These are phyloP conservation scores for Mus musculus DNA, from an alignment of 2,113 vertebrate genomes.

Conservation along the genomic window GRCm39 chr3:117313001-117313500, in stretches of 20 bases:
- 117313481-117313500: background rate
- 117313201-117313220: background rate
- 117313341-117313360: background rate
- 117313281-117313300: background rate
- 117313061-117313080: background rate
- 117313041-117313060: background rate
- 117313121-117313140: background rate
- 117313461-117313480: background rate
- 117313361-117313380: background rate
- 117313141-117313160: background rate
- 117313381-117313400: background rate
- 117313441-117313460: background rate
- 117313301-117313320: background rate
- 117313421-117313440: background rate
- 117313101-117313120: background rate
- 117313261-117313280: accelerated
- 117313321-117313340: background rate
- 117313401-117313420: background rate
- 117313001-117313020: background rate
- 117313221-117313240: background rate
- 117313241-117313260: background rate
- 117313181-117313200: background rate
- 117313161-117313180: background rate
- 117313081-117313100: background rate
- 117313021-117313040: background rate